Conservation (phyloP, 2,888 invertebrate genomes). For the Eustalomyia histrio region DNA sequence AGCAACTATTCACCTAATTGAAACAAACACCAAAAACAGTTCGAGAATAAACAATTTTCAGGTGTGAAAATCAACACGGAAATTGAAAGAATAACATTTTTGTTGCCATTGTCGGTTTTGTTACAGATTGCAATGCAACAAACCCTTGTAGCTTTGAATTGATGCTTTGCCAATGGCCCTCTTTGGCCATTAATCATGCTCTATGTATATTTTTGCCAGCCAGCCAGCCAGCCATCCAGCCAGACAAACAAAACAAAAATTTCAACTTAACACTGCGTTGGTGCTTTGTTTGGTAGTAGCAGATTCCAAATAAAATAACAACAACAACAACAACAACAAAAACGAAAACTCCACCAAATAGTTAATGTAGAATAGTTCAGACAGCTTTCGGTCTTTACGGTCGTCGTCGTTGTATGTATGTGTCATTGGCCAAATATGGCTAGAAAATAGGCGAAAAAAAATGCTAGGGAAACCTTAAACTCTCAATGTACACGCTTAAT, state of each 20-base stretch:
- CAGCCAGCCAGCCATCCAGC: constrained; percentile 65
- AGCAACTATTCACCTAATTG: constrained; percentile 58
- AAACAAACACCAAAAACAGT: constrained; percentile 63
- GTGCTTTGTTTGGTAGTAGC: constrained; percentile 46
- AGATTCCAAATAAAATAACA: constrained; percentile 16
- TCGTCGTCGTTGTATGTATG: constrained; percentile 44
- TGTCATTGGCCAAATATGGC: constrained; percentile 71
- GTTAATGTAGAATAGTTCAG: constrained; percentile 54
- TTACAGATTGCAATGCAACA: constrained; percentile 56
- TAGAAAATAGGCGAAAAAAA: constrained; percentile 70
- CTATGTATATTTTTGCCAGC: constrained; percentile 63
- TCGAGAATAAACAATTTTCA: constrained; percentile 71
- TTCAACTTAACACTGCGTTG: constrained; percentile 68
- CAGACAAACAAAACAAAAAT: constrained; percentile 72
- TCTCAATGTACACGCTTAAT: constrained; percentile 64
- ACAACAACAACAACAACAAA: too few species aligned
- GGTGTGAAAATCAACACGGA: constrained; percentile 75
- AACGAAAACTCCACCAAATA: constrained; percentile 33
- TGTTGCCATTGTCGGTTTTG: constrained; percentile 68
- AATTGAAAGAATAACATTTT: constrained; percentile 67
- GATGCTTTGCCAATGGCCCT: constrained; percentile 73
- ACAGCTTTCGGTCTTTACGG: constrained; percentile 59
- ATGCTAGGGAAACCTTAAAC: constrained; percentile 63
- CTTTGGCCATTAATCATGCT: constrained; percentile 78
- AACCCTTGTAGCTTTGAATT: constrained; percentile 56